Evolutionary conservation across 2,888 invertebrate genomes (phyloP), one percentile per base, ranked within the genome.

Genomic region (Lottia scabra): DNA sequence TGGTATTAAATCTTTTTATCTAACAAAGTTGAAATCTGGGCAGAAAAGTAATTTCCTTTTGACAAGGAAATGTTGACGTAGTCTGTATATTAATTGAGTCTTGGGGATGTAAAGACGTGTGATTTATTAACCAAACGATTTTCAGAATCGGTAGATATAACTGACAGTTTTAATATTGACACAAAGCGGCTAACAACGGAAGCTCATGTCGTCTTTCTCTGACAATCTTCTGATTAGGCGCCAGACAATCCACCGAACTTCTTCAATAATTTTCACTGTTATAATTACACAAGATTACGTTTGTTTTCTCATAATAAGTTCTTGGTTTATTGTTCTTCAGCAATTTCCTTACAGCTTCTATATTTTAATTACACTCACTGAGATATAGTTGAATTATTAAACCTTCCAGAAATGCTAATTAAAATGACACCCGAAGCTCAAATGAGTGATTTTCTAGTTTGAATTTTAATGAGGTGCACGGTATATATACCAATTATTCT

Each of bases 1-100:
- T 38, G 5, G 82, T 81, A 13, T 56, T 56, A 56, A 23, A 19
- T 56, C 23, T 56, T 56, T 23, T 56, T 56, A 56, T 56, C 56
- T 56, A 56, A 23, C 56, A 56, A 19, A 56, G 19, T 23, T 56
- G 13, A 56, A 56, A 56, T 56, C 56, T 23, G n/a, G 23, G 56
- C 56, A 56, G 56, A 56, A 23, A 56, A 56, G 56, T 23, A 56
- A 56, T 56, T 56, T 56, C 56, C 56, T 19, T 56, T n/a, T 56
- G 56, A 56, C 56, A 56, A 56, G 56, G 38, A 56, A 23, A 56
- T 56, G 56, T 56, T 56, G 56, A 56, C 56, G 56, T 23, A 23
- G 56, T 12, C 56, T 56, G 56, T 56, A 19, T 19, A 56, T 56
- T 56, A 56, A 56, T 56, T 56, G 56, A 56, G 56, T 56, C 56